Conservation (phyloP, 2,113 vertebrate genomes). For the Tiliqua scincoides region DNA sequence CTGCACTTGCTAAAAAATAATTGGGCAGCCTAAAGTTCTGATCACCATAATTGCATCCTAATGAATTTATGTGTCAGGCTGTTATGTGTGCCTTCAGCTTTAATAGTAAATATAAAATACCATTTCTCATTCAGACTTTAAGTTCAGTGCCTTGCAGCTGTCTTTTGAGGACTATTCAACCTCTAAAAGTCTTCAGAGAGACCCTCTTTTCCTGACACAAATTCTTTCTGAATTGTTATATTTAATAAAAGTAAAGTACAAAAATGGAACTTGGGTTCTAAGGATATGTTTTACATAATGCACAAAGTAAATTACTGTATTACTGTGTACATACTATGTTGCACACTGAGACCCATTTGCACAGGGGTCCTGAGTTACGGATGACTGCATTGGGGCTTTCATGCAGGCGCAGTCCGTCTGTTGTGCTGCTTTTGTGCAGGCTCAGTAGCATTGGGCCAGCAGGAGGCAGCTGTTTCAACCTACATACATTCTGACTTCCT, state of each 20-base stretch:
- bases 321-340: neutral
- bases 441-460: no score
- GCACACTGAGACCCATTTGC: neutral
- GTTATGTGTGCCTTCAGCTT: slow-evolving; percentile 17
- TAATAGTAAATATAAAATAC: slow-evolving; percentile 53
- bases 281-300: neutral
- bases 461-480: no score
- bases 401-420: no score
- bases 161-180: neutral
- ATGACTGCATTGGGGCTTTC: no score
- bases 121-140: neutral
- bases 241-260: neutral
- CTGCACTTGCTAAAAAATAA: slow-evolving; percentile 59
- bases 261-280: neutral
- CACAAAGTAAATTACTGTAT: neutral
- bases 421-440: no score
- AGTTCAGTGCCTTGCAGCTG: neutral
- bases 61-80: slow-evolving; percentile 59
- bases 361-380: no score
- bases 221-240: neutral
- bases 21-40: slow-evolving; percentile 49
- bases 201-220: neutral
- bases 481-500: no score
- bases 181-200: neutral
- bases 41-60: slow-evolving; percentile 49